A percentile compares a stretch with the other conserved stretches of the same genome.
Evolutionary conservation across 2,113 vertebrate species (phyloP).

Genomic region (Corythornis madagascariensis): DNA sequence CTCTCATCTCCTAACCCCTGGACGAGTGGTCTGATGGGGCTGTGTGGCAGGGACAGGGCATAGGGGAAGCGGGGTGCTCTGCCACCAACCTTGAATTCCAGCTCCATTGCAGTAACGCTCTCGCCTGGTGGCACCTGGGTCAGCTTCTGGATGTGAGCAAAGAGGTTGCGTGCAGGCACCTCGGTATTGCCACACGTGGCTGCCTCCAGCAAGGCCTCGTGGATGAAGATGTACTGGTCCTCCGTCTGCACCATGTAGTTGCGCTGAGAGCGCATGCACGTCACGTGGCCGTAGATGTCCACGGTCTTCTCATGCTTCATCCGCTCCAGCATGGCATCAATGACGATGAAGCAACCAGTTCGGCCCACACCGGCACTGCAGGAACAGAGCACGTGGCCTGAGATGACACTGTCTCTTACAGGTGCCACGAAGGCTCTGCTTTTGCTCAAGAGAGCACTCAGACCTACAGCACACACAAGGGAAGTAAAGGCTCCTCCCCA

Average conservation of each 20-base stretch:
- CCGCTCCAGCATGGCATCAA: conserved; percentile 95
- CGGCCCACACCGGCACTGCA: conserved; percentile 91
- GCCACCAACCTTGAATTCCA: conserved; percentile 94
- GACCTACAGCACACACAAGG: background rate
- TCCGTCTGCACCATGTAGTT: conserved; percentile 99
- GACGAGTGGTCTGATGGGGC: fast-evolving
- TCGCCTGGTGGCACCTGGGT: conserved; percentile 86
- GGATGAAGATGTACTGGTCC: conserved; percentile 97
- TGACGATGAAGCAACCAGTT: conserved; percentile 94
- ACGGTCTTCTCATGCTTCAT: conserved; percentile 94
- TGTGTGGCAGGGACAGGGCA: background rate
- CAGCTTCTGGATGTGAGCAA: conserved; percentile 94
- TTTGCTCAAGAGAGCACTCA: background rate
- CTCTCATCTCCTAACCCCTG: background rate
- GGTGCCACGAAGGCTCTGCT: background rate
- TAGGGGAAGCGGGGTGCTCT: background rate
- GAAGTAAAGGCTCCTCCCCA: background rate
- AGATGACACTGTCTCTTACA: background rate
- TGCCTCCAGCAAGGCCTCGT: conserved; percentile 92
- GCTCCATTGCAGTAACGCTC: conserved; percentile 89
- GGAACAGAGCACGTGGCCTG: background rate
- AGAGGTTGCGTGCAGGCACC: conserved; percentile 90
- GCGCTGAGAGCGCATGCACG: conserved; percentile 93
- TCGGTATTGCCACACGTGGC: conserved; percentile 89
- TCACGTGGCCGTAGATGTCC: conserved; percentile 95